Base-by-base conservation (phyloP, 2,113 vertebrate species). In the Ivindomyrus marchei region DNA sequence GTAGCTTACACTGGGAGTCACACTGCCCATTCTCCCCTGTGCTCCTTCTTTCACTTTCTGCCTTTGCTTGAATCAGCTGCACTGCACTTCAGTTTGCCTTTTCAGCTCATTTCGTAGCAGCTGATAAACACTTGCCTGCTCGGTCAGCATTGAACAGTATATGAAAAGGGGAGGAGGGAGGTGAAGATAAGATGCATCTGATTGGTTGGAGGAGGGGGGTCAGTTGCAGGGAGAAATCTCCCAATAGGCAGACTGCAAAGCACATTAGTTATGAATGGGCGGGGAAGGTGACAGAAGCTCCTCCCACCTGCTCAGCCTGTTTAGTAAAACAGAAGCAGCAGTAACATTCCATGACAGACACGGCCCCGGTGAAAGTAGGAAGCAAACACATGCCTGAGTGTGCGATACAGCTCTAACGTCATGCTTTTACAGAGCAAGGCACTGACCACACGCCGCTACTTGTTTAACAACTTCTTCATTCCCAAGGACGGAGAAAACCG, bases 251-350 rank as follows among this genome's bases (percentile, higher is more conserved):
- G 50, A 50, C 27, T 27, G 89, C 47, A 27, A 9, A 70, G 85
- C 50, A 31, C 9, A 24, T 90, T 84, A 87, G n/a, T 80, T 85
- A 39, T 87, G 58, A 42, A 87, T 42, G 21, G 45, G 56, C 17
- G 62, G 3, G 39, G 24, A 31, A 86, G 85, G 47, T 27, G n/a
- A 87, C 45, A 53, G 56, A 77, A 74, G 27, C 62, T 45, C 89
- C 36, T 15, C 94, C 95, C 93, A 94, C 93, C 91, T 91, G 94
- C 92, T 93, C 88, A 83, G 91, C 91, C 92, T 94, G 92, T 85
- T 89, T 45, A 62, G 89, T 47, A 52, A 42, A 84, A 56, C 89
- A 47, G 52, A 53, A 42, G 89, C 36, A 62, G n/a, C 21, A 46
- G 36, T 10, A 13, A 50, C 21, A 83, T 56, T 89, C 74, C 88